Conservation (phyloP, 2,113 vertebrate species). For the Scomber scombrus region DNA sequence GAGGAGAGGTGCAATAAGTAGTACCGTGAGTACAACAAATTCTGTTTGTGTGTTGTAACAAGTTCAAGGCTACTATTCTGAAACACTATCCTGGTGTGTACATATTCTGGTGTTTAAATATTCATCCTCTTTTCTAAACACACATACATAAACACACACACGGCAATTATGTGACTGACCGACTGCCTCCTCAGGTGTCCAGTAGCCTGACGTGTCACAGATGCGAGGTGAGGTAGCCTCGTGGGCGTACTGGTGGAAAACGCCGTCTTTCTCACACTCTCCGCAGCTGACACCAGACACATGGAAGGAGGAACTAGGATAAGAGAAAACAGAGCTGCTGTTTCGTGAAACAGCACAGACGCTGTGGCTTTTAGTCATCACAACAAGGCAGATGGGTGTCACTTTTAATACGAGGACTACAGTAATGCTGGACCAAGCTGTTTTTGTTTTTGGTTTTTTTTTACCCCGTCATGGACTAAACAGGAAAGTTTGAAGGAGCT, state of each 20-base stretch:
- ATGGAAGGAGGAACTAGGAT: constrained; percentile 52
- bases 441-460: neutral
- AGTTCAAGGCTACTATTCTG: neutral
- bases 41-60: neutral
- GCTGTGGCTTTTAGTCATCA: neutral
- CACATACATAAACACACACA: neutral
- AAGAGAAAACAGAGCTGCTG: constrained; percentile 11
- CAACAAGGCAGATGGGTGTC: neutral
- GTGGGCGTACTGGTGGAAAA: constrained; percentile 90
- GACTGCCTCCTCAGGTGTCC: constrained; percentile 96
- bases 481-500: neutral
- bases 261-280: constrained; percentile 89
- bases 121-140: neutral
- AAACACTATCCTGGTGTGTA: too few relatives aligned
- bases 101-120: neutral
- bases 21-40: neutral
- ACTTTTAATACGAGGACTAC: neutral
- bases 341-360: neutral
- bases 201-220: constrained; percentile 96
- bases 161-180: constrained; percentile 82
- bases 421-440: neutral
- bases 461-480: neutral
- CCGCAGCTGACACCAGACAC: constrained; percentile 84
- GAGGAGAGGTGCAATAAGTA: neutral
- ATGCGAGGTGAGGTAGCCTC: constrained; percentile 91